These are phyloP conservation scores for Mycetomoellerius zeteki DNA, from an alignment of 1,140 invertebrate genomes.

Conservation along the genomic window DNA sequence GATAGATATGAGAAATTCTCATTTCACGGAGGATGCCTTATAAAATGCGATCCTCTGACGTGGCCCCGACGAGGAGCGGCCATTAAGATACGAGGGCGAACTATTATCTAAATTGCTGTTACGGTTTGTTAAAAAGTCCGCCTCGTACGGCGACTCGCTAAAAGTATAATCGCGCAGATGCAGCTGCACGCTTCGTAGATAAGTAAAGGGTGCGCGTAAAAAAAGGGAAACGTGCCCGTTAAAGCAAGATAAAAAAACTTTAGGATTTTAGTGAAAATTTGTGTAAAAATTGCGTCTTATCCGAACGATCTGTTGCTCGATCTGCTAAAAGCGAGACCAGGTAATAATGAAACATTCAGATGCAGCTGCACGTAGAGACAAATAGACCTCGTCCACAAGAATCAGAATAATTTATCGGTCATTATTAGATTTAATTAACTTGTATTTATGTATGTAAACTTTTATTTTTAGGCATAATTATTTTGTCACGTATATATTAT, in stretches of 20 bases:
- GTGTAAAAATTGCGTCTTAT: slow-evolving; percentile 33
- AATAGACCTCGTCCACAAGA: not conserved
- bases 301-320: slow-evolving; percentile 21
- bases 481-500: no score
- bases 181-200: slow-evolving; percentile 49
- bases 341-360: not conserved
- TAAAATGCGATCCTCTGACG: slow-evolving; percentile 63
- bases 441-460: not conserved
- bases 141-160: slow-evolving; percentile 52
- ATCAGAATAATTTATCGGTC: not conserved
- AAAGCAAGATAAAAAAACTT: slow-evolving; percentile 40
- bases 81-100: slow-evolving; percentile 64
- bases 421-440: slow-evolving; percentile 5
- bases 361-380: not conserved
- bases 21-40: slow-evolving; percentile 63
- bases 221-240: not conserved
- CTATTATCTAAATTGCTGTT: slow-evolving; percentile 66
- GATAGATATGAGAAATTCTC: slow-evolving; percentile 64
- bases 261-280: slow-evolving; percentile 39
- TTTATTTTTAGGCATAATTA: no score
- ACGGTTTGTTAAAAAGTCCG: slow-evolving; percentile 64
- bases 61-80: slow-evolving; percentile 44
- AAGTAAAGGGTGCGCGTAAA: slow-evolving; percentile 28
- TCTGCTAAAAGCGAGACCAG: slow-evolving; percentile 6
- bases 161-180: slow-evolving; percentile 60